Conservation (phyloP, 2,888 invertebrate genomes). For the Drosophila conformis region DNA sequence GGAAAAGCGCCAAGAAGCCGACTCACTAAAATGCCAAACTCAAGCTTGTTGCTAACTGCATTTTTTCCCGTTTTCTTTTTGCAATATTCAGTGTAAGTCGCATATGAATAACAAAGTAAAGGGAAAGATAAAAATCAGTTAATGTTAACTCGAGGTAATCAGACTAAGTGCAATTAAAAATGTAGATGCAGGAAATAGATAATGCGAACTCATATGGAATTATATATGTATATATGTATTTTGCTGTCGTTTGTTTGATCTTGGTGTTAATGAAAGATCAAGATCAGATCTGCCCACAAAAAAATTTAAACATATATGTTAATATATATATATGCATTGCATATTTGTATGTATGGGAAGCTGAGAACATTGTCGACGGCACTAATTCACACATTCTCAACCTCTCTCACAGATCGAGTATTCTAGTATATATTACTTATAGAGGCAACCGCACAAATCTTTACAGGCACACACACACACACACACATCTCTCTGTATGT, state of each 20-base stretch:
- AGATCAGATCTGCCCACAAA: slow-evolving; percentile 40
- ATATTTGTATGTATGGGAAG: slow-evolving; percentile 17
- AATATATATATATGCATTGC: not conserved
- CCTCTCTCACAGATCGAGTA: slow-evolving; percentile 18
- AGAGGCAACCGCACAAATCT: slow-evolving; percentile 37
- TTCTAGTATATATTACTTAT: slow-evolving; percentile 46
- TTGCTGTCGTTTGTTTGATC: slow-evolving; percentile 29
- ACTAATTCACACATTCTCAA: slow-evolving; percentile 56
- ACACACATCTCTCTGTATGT: slow-evolving; percentile 3
- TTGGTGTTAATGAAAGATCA: slow-evolving; percentile 60
- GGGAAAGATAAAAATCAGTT: not conserved
- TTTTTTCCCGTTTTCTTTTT: not conserved
- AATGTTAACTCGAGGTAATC: not conserved
- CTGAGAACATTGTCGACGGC: slow-evolving; percentile 23
- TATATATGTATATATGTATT: slow-evolving; percentile 9
- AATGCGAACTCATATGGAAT: slow-evolving; percentile 13
- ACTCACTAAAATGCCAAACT: not conserved
- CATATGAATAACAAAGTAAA: slow-evolving; percentile 1
- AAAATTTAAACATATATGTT: slow-evolving; percentile 1
- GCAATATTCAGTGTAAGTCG: slow-evolving; percentile 24
- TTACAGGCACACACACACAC: slow-evolving; percentile 12
- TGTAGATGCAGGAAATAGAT: slow-evolving; percentile 40
- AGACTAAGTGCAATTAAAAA: slow-evolving; percentile 32
- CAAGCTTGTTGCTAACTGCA: slow-evolving; percentile 25
- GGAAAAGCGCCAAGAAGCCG: slow-evolving; percentile 25